Conservation (phyloP, 2,888 invertebrate species). For the Didymodactylos carnosus region DNA sequence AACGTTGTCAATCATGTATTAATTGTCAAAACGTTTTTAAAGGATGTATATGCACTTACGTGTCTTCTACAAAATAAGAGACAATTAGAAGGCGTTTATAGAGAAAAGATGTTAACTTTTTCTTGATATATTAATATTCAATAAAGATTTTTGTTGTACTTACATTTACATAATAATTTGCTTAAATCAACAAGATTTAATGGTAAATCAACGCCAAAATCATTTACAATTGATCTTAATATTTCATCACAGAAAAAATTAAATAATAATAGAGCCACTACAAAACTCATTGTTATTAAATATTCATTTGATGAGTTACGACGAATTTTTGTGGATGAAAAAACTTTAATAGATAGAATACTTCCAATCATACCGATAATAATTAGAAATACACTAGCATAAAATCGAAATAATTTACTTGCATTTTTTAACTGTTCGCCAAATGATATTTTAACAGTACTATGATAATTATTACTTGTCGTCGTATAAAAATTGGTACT, state of each 20-base stretch:
- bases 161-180: background rate
- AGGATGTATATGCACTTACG: too few species aligned
- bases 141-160: background rate
- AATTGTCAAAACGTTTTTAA: too few species aligned
- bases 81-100: too few species aligned
- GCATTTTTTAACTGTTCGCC: background rate
- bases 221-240: background rate
- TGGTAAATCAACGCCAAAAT: background rate
- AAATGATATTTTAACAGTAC: background rate
- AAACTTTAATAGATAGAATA: constrained; percentile 10
- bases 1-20: too few species aligned
- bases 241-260: background rate
- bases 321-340: constrained; percentile 10
- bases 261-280: background rate
- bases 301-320: constrained; percentile 8
- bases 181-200: background rate
- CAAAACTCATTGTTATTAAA: constrained; percentile 6
- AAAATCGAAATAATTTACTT: background rate
- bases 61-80: too few species aligned
- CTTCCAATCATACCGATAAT: constrained; percentile 3
- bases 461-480: background rate
- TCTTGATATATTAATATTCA: too few species aligned
- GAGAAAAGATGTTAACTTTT: too few species aligned
- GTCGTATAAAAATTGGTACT: too few species aligned
- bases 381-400: background rate